Evolutionary conservation across 2,888 invertebrate genomes (phyloP).

Genomic region (Xestia rhomboidea): DNA sequence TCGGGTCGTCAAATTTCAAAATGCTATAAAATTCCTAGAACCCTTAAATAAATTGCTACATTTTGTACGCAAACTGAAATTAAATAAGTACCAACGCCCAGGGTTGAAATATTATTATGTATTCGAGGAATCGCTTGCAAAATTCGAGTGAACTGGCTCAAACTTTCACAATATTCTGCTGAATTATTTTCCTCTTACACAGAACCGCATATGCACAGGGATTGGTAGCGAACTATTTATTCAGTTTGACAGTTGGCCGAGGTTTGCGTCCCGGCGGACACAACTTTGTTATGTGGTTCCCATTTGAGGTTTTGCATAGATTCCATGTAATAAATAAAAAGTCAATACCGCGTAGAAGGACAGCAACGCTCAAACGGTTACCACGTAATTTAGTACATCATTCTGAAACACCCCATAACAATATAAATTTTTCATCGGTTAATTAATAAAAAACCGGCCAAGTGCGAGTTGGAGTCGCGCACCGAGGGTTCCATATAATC

Average conservation of each 20-base stretch:
- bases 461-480: too few relatives aligned
- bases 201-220: conserved; percentile 18
- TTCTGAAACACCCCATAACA: neutral
- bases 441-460: too few relatives aligned
- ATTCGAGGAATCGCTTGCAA: neutral
- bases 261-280: conserved; percentile 30
- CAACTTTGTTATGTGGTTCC: conserved; percentile 30
- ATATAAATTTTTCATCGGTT: too few relatives aligned
- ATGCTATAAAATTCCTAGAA: neutral
- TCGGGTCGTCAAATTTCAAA: too few relatives aligned
- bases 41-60: neutral
- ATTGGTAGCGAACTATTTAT: conserved; percentile 45
- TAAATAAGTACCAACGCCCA: neutral
- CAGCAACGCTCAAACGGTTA: neutral
- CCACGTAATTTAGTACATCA: neutral
- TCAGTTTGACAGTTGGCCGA: conserved; percentile 48
- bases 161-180: conserved; percentile 6
- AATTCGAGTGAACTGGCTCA: neutral
- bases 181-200: conserved; percentile 36
- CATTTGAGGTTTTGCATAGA: neutral
- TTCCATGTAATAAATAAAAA: conserved; percentile 2
- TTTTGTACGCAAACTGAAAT: neutral
- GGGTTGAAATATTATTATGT: neutral
- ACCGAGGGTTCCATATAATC: too few relatives aligned
- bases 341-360: too few relatives aligned